Evolutionary conservation across 2,888 invertebrate species (phyloP), one percentile per base, ranked within the genome.

Genomic region (Germaria angustata): DNA sequence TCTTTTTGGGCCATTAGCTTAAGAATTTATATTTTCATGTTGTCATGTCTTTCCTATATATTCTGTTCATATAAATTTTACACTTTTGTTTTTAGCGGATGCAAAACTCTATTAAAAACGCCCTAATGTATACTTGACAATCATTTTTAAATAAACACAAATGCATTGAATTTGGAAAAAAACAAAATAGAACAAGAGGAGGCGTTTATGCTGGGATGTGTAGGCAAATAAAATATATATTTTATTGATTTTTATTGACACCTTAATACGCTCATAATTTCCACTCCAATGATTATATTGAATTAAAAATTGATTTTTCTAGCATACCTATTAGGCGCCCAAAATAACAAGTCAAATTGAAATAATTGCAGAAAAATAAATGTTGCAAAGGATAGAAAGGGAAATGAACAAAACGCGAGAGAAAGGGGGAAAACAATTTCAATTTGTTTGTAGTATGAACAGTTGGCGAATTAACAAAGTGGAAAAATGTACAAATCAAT

Each of bases 1-100:
- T 44, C 49, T 90, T 89, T 88, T 89, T 90, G 88, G 87, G 85
- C 87, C 91, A 90, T 90, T 90, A 90, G 90, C 88, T 89, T 86
- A 73, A 86, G 87, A 88, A 91, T 90, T 90, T 90, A 90, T 87
- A 90, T 87, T 86, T 85, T 59, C 72, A 53, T 69, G 69, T 61
- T 69, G 78, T 68, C 81, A 55, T 32, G 49, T 63, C 36, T 73
- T 77, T 80, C 6, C 15, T 20, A 68, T 73, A 15, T 17, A 24
- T 36, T 73, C 39, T 20, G 15, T 15, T 20, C 55, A 82, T 49
- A 57, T 69, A 72, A 55, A 66, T 76, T 80, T 68, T 71, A 61
- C 53, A 59, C 65, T 68, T 20, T 36, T 81, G 66, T 77, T 73
- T 73, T 61, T 63, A 77, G 72, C 66, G 82, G 73, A 76, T 68